Evolutionary conservation across 2,888 invertebrate genomes (phyloP), one percentile per base, ranked within the genome.

Genomic region (Pachymerium ferrugineum): DNA sequence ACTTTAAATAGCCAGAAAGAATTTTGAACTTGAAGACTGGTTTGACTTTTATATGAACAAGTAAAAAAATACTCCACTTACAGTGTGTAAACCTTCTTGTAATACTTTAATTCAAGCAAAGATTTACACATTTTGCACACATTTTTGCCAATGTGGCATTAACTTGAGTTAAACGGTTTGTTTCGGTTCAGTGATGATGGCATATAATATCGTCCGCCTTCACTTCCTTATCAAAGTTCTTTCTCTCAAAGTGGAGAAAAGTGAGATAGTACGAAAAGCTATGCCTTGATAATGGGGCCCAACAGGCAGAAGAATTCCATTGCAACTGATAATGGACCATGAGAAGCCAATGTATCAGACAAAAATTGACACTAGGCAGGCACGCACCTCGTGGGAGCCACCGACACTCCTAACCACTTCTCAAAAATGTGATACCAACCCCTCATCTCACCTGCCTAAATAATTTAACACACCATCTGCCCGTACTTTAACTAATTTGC

Each of bases 271-370:
- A 54, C 22, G 54, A 54, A 54, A 54, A 54, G 54, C 54, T 54
- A 25, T 22, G 54, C 54, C 22, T 54, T 25, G 54, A 54, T 54
- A 54, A 54, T 54, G 54, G 54, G 54, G 25, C 54, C 54, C 54
- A 54, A 8, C 6, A 54, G 54, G 25, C 54, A 25, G 25, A 22
- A 1, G 54, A 54, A 54, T 54, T 25, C 38, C 38, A 38, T 38
- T 16, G n/a, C 38, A 12, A 54, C 54, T 54, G 54, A 54, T 54
- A 54, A 54, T 54, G 54, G 54, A 54, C 54, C 54, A 54, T 54
- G 54, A 25, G 54, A 54, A 54, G 54, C 54, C 54, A 54, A 54
- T 54, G 54, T 25, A 54, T 54, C 54, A 54, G 54, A 54, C 25
- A 22, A 54, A 54, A 54, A 54, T 54, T 54, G 54, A 54, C 54